phyloP scores from a whole-genome alignment of 2,113 vertebrate species.

The Cygnus buccinator region DNA sequence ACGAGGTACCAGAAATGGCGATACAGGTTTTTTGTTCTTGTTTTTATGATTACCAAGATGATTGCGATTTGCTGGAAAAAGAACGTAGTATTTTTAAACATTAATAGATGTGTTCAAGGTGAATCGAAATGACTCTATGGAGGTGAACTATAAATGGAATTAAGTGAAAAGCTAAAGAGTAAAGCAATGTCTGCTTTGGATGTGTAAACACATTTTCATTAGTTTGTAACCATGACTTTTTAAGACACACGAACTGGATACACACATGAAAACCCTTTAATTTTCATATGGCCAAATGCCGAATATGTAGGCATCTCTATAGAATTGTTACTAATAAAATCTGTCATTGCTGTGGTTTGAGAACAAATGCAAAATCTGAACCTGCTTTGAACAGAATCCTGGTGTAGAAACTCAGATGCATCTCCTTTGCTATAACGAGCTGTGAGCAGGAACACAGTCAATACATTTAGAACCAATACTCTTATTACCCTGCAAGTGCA shows the following conservation, averaged over 20 bases:
- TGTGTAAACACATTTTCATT: not conserved
- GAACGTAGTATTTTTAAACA: not conserved
- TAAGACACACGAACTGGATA: not conserved
- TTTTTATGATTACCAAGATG: not conserved
- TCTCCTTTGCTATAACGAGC: not conserved
- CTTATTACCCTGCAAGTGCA: not conserved
- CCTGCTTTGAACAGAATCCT: not conserved
- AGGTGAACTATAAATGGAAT: not conserved
- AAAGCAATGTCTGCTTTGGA: not conserved
- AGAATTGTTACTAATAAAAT: not conserved
- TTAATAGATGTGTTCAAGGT: not conserved
- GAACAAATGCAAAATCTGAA: constrained; percentile 27
- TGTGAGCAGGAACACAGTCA: not conserved
- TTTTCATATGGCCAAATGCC: not conserved
- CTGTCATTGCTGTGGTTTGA: not conserved
- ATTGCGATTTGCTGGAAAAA: not conserved
- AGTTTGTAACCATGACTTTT: not conserved
- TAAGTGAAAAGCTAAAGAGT: not conserved
- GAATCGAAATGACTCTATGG: not conserved
- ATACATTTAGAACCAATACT: not conserved
- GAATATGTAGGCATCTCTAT: not conserved
- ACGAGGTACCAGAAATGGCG: not conserved
- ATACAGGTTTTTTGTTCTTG: not conserved
- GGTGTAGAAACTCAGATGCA: not conserved
- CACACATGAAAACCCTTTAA: not conserved